Evolutionary conservation across 1,140 invertebrate species (phyloP).

Genomic region (Copidosoma floridanum): DNA sequence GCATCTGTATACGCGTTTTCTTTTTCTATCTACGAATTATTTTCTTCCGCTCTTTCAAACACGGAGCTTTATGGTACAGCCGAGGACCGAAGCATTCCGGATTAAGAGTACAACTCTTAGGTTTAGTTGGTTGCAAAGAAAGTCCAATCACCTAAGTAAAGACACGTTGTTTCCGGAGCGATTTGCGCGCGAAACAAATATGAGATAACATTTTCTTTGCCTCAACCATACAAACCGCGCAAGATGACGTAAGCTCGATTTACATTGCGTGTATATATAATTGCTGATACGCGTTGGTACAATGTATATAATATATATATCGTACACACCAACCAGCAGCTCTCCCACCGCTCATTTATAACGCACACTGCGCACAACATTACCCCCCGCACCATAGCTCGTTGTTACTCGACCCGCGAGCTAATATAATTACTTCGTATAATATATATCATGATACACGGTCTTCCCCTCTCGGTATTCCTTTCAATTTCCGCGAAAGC

Average conservation of each 20-base stretch:
- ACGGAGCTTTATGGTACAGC: too few relatives aligned
- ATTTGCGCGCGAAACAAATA: not conserved
- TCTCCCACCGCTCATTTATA: conserved; percentile 1
- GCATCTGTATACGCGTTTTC: too few relatives aligned
- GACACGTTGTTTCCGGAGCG: not conserved
- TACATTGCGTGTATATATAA: not conserved
- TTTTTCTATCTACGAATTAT: too few relatives aligned
- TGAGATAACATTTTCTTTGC: not conserved
- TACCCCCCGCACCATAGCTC: too few relatives aligned
- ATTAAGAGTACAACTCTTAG: too few relatives aligned
- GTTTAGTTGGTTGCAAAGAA: too few relatives aligned
- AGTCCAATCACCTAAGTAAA: not conserved
- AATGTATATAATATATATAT: not conserved
- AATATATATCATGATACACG: not conserved
- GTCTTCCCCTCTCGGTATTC: not conserved
- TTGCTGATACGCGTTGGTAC: not conserved
- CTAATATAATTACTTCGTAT: conserved; percentile 14
- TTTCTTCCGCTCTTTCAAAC: too few relatives aligned
- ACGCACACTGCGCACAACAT: not conserved
- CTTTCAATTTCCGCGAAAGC: conserved; percentile 13
- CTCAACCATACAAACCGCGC: not conserved
- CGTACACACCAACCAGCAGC: not conserved
- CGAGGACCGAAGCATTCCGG: too few relatives aligned
- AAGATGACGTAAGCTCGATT: conserved; percentile 4
- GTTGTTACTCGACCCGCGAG: not conserved